Base-by-base conservation (phyloP, 2,888 invertebrate species). In the Pammene aurita region DNA sequence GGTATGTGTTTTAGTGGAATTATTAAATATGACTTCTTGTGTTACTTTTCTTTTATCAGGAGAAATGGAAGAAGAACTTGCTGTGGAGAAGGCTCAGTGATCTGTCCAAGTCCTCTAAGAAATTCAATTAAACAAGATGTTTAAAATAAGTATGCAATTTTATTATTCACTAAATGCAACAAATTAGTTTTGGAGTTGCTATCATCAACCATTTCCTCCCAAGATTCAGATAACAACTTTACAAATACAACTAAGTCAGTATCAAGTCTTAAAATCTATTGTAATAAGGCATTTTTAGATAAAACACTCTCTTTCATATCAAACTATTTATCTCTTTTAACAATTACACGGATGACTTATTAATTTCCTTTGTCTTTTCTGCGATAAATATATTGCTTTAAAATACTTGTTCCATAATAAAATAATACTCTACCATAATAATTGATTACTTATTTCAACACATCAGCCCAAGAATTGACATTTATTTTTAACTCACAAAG, bases 81-180 rank as follows among this genome's bases (percentile, higher is more conserved):
- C 73, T 52, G 26, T 75, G 26, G 66, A 78, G 71, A 73, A 73
- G 72, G 72, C 63, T 48, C 74, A 73, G 65, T 75, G 68, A 73
- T 44, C 26, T 58, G 34, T 35, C 34, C 26, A 41, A 41, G 26
- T 35, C 42, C 7, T 65, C 34, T 54, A 10, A 62, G 41, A 67
- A 52, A 67, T 38, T 68, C 72, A 82, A 76, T 80, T 79, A 84
- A 85, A 82, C 73, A 80, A 67, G 70, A 71, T 74, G 65, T 56
- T 78, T 81, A 89, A 92, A 91, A 91, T 92, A 92, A 84, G 91
- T 92, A 92, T 92, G 92, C 90, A 92, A 91, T 90, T 92, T 91
- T 89, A 90, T 90, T 91, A 87, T 83, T 90, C 88, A 88, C 92
- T 92, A 92, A 92, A 92, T 92, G 92, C 92, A 92, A 92, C 92